These are phyloP conservation scores for Anser brachyrhynchus DNA, from an alignment of 2,113 vertebrate genomes.

Conservation along the genomic window DNA sequence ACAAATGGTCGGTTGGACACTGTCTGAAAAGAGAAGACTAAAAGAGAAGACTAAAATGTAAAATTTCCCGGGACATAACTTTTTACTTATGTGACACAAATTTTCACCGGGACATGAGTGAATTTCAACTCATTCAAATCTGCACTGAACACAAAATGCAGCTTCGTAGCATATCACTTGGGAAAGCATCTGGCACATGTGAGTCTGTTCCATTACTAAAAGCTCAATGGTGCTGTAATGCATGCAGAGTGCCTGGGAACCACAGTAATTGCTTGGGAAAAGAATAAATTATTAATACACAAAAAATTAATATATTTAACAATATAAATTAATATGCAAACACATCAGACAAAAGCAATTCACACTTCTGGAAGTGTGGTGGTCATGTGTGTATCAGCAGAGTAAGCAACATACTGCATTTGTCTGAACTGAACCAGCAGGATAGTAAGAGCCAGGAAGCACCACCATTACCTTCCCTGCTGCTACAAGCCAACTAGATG, in stretches of 20 bases:
- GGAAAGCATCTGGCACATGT: not conserved
- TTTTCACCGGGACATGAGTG: not conserved
- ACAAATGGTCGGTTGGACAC: not conserved
- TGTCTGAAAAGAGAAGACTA: not conserved
- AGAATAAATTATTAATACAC: not conserved
- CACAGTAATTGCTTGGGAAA: not conserved
- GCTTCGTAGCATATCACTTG: not conserved
- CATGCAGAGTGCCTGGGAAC: not conserved
- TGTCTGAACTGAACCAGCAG: not conserved
- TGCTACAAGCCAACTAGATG: not conserved
- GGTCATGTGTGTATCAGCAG: rapidly evolving
- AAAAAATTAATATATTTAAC: not conserved
- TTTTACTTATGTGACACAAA: too few relatives aligned
- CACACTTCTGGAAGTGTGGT: rapidly evolving
- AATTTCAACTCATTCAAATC: not conserved
- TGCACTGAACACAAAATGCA: not conserved
- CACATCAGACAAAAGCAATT: not conserved
- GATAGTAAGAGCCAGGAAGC: not conserved
- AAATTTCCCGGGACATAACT: not conserved
- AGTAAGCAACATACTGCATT: not conserved
- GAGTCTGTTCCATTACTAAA: not conserved
- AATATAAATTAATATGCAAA: not conserved
- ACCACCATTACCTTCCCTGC: not conserved
- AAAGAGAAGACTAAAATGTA: not conserved
- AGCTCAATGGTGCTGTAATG: not conserved